Evolutionary conservation across 2,888 invertebrate genomes (phyloP).

Genomic region (Thymelicus lineola): DNA sequence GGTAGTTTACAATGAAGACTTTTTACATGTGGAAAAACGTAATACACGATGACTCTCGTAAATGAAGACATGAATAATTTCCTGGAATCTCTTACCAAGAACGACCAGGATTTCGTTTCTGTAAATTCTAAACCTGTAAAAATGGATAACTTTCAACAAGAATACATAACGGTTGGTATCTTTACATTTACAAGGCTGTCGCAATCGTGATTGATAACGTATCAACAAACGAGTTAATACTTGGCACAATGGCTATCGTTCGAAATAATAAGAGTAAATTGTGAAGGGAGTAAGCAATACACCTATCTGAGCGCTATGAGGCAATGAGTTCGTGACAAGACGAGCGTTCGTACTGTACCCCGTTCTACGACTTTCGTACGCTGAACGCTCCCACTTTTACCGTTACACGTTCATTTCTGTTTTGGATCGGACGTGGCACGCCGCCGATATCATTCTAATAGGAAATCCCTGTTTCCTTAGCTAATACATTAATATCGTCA

Average conservation of each 20-base stretch:
- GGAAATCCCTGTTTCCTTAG: constrained; percentile 55
- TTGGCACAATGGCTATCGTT: constrained; percentile 52
- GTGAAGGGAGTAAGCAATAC: constrained; percentile 57
- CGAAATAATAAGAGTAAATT: constrained; percentile 40
- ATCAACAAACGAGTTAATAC: constrained; percentile 54
- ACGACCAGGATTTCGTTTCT: constrained; percentile 63
- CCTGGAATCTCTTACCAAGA: constrained; percentile 70
- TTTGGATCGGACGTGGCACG: constrained; percentile 69
- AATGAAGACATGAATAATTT: constrained; percentile 75
- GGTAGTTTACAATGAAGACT: constrained; percentile 54
- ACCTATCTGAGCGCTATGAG: constrained; percentile 61
- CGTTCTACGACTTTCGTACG: constrained; percentile 79
- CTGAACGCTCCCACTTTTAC: constrained; percentile 79
- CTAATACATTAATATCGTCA: constrained; percentile 63
- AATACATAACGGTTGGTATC: constrained; percentile 72
- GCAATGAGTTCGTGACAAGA: constrained; percentile 71
- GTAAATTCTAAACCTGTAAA: constrained; percentile 59
- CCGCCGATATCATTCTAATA: constrained; percentile 57
- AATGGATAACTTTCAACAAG: constrained; percentile 74
- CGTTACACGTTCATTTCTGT: constrained; percentile 82
- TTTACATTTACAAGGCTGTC: constrained; percentile 47
- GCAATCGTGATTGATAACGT: constrained; percentile 62
- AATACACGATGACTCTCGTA: constrained; percentile 67
- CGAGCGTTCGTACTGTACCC: constrained; percentile 56
- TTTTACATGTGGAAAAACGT: constrained; percentile 47